Evolutionary conservation across 2,888 invertebrate species (phyloP).

Genomic region (Morinoia aosen): DNA sequence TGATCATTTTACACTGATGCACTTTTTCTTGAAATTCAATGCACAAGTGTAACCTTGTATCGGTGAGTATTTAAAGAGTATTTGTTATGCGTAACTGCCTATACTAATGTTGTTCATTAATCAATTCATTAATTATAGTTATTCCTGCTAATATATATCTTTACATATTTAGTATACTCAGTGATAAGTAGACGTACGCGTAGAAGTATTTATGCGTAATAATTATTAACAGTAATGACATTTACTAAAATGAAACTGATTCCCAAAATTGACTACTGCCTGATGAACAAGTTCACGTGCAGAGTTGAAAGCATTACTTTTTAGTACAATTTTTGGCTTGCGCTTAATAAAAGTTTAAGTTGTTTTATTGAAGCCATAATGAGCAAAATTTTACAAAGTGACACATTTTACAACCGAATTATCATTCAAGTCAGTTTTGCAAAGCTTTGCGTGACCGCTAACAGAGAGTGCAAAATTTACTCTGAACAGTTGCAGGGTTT

Average conservation of each 20-base stretch:
- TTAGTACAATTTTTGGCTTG: neutral
- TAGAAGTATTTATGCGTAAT: neutral
- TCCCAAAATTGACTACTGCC: neutral
- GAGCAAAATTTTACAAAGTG: neutral
- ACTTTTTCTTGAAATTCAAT: neutral
- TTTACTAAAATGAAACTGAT: neutral
- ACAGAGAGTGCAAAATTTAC: neutral
- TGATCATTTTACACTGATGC: no score
- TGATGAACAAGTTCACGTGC: neutral
- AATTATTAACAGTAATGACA: neutral
- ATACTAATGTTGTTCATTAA: neutral
- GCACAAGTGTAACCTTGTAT: neutral
- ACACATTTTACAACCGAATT: no score
- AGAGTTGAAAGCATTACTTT: neutral
- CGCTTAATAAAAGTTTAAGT: neutral
- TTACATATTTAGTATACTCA: neutral
- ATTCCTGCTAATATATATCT: neutral
- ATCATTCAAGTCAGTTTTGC: no score
- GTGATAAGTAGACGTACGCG: neutral
- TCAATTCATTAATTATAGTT: neutral
- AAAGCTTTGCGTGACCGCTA: no score
- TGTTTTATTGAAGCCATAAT: neutral
- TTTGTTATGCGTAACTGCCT: neutral
- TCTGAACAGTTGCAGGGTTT: no score
- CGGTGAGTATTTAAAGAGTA: neutral